Percentiles rank a stretch among this genome's conserved stretches.
These are phyloP conservation scores for Muschampia staudingeri DNA, from an alignment of 2,888 invertebrate genomes.

Conservation along the genomic window DNA sequence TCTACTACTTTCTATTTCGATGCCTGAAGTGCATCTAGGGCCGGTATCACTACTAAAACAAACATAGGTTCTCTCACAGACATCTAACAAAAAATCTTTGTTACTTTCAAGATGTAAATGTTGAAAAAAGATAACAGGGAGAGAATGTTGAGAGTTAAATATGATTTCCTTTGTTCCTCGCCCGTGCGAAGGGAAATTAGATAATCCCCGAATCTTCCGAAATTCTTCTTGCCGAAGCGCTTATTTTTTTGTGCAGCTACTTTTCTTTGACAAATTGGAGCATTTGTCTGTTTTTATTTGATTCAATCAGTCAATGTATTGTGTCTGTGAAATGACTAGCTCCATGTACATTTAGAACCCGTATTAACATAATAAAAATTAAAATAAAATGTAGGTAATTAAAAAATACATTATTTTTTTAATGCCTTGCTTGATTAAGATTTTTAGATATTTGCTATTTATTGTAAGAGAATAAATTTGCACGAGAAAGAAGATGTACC, in stretches of 20 bases:
- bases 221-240: neutral
- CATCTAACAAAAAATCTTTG: neutral
- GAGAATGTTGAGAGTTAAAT: neutral
- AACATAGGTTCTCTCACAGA: too few relatives aligned
- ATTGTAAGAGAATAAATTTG: too few relatives aligned
- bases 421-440: too few relatives aligned
- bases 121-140: neutral
- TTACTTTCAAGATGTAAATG: neutral
- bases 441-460: too few relatives aligned
- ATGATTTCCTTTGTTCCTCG: neutral
- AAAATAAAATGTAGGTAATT: too few relatives aligned
- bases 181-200: neutral
- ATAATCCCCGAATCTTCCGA: neutral
- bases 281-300: neutral
- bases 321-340: neutral
- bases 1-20: too few relatives aligned
- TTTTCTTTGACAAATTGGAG: constrained; percentile 2
- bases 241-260: constrained; percentile 3
- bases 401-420: too few relatives aligned
- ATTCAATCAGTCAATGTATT: neutral
- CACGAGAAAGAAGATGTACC: too few relatives aligned
- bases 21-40: too few relatives aligned
- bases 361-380: too few relatives aligned
- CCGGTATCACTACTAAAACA: too few relatives aligned
- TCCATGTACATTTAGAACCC: too few relatives aligned